A percentile compares a stretch with the other conserved stretches of the same genome.
Conservation (phyloP, 2,113 vertebrate species). For the Engystomops pustulosus region DNA sequence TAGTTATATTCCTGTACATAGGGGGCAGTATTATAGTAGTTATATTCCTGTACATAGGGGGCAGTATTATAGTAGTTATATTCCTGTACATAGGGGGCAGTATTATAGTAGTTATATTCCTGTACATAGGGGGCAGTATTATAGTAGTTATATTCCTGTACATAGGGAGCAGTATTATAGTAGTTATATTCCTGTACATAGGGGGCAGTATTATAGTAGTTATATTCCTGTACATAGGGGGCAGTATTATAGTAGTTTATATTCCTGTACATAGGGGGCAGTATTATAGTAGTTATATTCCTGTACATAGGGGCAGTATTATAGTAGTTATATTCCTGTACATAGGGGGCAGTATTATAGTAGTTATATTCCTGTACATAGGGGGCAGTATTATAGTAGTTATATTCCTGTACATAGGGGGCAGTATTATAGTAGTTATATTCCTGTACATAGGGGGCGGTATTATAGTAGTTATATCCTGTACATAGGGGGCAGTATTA, state of each 20-base stretch:
- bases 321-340: not conserved
- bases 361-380: not conserved
- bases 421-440: slow-evolving; percentile 7
- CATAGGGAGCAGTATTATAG: not conserved
- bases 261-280: not conserved
- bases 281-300: slow-evolving; percentile 2
- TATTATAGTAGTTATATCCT: slow-evolving; percentile 6
- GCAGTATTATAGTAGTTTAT: slow-evolving; percentile 2
- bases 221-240: not conserved
- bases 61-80: not conserved
- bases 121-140: not conserved
- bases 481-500: not conserved
- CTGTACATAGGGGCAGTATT: not conserved
- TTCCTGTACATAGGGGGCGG: not conserved
- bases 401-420: not conserved
- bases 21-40: not conserved
- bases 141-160: slow-evolving; percentile 2
- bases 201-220: not conserved
- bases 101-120: slow-evolving; percentile 3
- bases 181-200: slow-evolving; percentile 3
- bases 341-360: not conserved
- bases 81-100: not conserved
- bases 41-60: not conserved
- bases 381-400: not conserved
- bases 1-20: not conserved